A percentile compares a stretch with the other conserved stretches of the same genome.
Conservation (phyloP, 2,113 vertebrate genomes). For the Podarcis muralis region DNA sequence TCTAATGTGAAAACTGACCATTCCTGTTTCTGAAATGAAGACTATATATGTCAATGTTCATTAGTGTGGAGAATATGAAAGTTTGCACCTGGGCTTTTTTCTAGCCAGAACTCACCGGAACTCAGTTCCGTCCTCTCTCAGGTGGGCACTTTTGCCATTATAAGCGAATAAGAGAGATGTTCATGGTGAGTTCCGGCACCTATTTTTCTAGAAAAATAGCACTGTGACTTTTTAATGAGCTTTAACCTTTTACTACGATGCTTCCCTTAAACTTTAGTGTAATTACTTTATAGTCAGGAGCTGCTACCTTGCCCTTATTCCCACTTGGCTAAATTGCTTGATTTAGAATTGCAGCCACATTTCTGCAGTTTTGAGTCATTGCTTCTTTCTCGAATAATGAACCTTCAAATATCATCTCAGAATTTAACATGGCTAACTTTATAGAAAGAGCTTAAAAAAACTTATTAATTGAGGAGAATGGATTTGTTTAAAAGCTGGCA, state of each 20-base stretch:
- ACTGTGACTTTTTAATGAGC: conserved; percentile 9
- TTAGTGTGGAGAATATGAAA: conserved; percentile 26
- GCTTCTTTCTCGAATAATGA: not conserved
- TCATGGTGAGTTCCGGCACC: too few species aligned
- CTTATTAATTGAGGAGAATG: not conserved
- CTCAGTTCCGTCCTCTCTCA: too few species aligned
- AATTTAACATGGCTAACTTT: not conserved
- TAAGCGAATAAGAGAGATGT: too few species aligned
- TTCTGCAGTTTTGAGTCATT: not conserved
- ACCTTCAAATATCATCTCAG: not conserved
- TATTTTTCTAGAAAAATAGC: too few species aligned
- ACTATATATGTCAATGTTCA: conserved; percentile 26
- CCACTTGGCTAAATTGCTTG: not conserved
- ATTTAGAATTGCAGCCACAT: not conserved
- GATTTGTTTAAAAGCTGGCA: not conserved
- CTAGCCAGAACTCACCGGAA: too few species aligned
- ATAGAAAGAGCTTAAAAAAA: not conserved
- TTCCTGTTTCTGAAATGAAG: not conserved
- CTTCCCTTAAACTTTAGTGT: conserved; percentile 49
- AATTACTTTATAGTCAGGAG: not conserved
- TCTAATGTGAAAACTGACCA: conserved; percentile 21
- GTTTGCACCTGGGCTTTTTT: conserved; percentile 7
- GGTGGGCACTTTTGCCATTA: too few species aligned
- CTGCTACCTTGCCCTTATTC: not conserved
- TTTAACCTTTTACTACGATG: conserved; percentile 26